These are phyloP conservation scores for Leptodactylus fuscus DNA, from an alignment of 2,113 vertebrate genomes.

Conservation along the genomic window DNA sequence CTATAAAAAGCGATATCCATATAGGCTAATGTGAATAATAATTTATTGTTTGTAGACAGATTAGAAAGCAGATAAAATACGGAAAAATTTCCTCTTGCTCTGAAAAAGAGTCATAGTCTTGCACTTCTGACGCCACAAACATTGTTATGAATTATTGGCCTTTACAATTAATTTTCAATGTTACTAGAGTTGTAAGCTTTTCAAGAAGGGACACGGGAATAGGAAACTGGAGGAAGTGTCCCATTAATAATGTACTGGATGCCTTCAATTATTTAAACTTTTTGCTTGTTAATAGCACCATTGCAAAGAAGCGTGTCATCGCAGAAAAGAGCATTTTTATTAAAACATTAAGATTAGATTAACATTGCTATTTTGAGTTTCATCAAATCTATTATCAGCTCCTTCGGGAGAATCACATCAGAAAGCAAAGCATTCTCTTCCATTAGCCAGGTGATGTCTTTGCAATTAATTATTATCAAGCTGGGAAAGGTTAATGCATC, in stretches of 20 bases:
- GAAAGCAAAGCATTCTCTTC: background rate
- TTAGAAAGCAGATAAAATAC: no score
- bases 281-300: background rate
- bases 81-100: background rate
- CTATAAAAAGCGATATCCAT: background rate
- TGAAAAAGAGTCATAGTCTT: background rate
- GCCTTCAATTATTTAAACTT: background rate
- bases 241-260: background rate
- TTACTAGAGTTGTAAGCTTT: background rate
- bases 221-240: background rate
- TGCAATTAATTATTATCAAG: slow-evolving; percentile 22
- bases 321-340: background rate
- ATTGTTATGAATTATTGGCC: background rate
- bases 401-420: background rate
- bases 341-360: slow-evolving; percentile 15
- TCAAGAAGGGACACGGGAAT: background rate
- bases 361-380: slow-evolving; percentile 5
- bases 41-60: background rate
- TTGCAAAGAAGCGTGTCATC: background rate
- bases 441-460: slow-evolving; percentile 14
- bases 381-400: background rate
- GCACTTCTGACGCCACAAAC: background rate
- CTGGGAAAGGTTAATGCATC: background rate
- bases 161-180: background rate
- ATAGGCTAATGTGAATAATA: background rate